Evolutionary conservation across 2,888 invertebrate species (phyloP), one percentile per base, ranked within the genome.

Genomic region (Ommatoiulus sabulosus): DNA sequence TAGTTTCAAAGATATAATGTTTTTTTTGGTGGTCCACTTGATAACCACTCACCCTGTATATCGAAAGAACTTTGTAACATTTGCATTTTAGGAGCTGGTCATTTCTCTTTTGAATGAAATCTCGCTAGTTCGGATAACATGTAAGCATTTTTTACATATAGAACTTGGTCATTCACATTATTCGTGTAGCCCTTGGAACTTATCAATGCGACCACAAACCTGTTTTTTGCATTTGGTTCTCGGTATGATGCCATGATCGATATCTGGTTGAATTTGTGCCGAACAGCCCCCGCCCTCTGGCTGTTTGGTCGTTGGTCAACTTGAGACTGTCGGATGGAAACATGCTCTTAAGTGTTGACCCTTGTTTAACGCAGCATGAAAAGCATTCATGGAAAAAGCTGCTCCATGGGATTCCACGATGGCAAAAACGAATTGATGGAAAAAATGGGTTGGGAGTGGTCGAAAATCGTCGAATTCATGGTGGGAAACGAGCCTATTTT

Each of bases 281-380:
- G 0, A 35, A 80, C 80, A 80, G 35, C 80, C 10, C 24, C 80
- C 72, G 24, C 72, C 63, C 72, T 6, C 17, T 24, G 24, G 72
- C 72, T 24, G 72, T 80, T 80, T 80, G 80, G 80, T 35, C 35
- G 80, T 35, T 80, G 80, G 80, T 80, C 80, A 80, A 80, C 80
- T 80, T 3, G 80, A 80, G 35, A 80, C 24, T 24, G 7, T 80
- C 6, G 80, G 80, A 80, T 80, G 24, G 35, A 24, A 80, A 80
- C 80, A 80, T 80, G 80, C 35, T 24, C 24, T 24, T 24, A 80
- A 80, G 80, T 80, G 80, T 80, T 80, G 80, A 80, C 80, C 80
- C 80, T 80, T 80, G 80, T 35, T 20, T 80, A 80, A 80, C 80
- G 80, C 80, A 35, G 80, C 80, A 80, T 80, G 80, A 80, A 80